Percentiles rank a stretch among this genome's conserved stretches.
Evolutionary conservation across 2,888 invertebrate species (phyloP).

Genomic region (Caenorhabditis sp.): DNA sequence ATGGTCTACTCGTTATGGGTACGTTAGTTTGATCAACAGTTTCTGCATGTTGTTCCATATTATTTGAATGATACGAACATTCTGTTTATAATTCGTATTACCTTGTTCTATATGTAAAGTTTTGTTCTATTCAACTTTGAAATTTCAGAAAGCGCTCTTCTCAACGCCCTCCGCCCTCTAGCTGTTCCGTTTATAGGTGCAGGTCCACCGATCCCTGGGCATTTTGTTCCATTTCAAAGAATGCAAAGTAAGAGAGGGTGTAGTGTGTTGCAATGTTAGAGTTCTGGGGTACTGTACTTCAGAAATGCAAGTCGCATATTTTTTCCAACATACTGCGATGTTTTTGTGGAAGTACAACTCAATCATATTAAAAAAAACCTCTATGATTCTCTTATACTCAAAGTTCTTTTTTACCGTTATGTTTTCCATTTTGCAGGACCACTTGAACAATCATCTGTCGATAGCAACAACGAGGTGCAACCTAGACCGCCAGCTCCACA

Average conservation of each 20-base stretch:
- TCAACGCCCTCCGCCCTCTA: slow-evolving; percentile 46
- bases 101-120: no score
- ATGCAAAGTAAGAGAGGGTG: slow-evolving; percentile 35
- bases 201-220: slow-evolving; percentile 55
- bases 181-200: slow-evolving; percentile 40
- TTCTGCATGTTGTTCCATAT: no score
- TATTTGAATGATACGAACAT: no score
- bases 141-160: slow-evolving; percentile 50
- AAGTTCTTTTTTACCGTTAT: neutral
- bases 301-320: no score
- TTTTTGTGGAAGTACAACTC: no score
- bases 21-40: no score
- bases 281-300: no score
- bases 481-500: slow-evolving; percentile 38
- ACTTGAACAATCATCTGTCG: slow-evolving; percentile 32
- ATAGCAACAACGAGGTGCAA: slow-evolving; percentile 28
- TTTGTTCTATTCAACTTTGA: no score
- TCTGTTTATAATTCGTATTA: no score
- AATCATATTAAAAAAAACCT: slow-evolving; percentile 3
- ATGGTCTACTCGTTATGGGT: slow-evolving; percentile 55
- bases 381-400: no score
- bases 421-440: slow-evolving; percentile 21
- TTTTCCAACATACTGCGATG: no score
- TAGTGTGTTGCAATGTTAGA: no score
- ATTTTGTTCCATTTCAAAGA: slow-evolving; percentile 56